Evolutionary conservation across 2,888 invertebrate genomes (phyloP).

Genomic region (Meghimatium bilineatum): DNA sequence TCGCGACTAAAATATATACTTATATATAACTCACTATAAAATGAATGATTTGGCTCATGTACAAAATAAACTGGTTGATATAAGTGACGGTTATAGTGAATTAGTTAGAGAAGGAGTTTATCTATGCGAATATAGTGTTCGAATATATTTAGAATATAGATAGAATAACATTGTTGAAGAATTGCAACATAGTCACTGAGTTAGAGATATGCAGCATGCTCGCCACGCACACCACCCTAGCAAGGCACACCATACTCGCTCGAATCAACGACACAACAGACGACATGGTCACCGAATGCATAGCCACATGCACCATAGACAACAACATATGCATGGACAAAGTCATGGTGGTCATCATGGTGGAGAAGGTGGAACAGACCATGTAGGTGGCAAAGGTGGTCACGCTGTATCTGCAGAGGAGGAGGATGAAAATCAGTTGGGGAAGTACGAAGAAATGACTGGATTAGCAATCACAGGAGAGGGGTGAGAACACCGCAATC

Average conservation of each 20-base stretch:
- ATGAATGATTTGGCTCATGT: too few relatives aligned
- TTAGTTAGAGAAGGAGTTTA: too few relatives aligned
- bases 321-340: constrained; percentile 49
- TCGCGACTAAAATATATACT: too few relatives aligned
- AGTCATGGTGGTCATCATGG: constrained; percentile 21
- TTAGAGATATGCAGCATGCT: constrained; percentile 52
- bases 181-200: too few relatives aligned
- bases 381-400: constrained; percentile 28
- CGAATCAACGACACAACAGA: constrained; percentile 48
- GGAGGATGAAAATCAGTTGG: constrained; percentile 55
- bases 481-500: constrained; percentile 48
- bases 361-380: background rate
- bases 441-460: constrained; percentile 57
- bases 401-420: constrained; percentile 38
- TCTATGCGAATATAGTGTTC: too few relatives aligned
- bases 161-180: background rate
- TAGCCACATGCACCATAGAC: constrained; percentile 41
- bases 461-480: constrained; percentile 56
- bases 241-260: constrained; percentile 53
- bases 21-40: too few relatives aligned
- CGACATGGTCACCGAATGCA: constrained; percentile 38
- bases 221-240: constrained; percentile 55
- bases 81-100: too few relatives aligned
- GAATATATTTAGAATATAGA: too few relatives aligned
- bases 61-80: too few relatives aligned